These are phyloP conservation scores for Phenganax stokvisi DNA, from an alignment of 92 coral and sea anemone genomes.

Conservation along the genomic window DNA sequence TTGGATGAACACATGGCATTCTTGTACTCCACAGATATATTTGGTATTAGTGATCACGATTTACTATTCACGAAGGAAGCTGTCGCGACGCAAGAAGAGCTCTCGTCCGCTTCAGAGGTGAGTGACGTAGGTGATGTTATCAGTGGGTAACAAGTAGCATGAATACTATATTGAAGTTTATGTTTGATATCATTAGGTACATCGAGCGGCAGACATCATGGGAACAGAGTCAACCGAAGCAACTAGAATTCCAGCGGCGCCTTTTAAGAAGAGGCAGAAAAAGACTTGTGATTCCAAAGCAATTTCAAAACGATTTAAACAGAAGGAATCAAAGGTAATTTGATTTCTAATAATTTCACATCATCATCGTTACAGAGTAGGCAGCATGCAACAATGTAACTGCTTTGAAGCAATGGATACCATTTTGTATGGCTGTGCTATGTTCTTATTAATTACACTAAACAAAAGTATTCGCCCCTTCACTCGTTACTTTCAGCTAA, in stretches of 20 bases:
- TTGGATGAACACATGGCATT: slow-evolving; percentile 71
- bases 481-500: background rate
- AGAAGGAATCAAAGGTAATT: slow-evolving; percentile 28
- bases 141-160: background rate
- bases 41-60: slow-evolving; percentile 90
- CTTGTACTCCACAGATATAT: slow-evolving; percentile 61
- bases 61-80: slow-evolving; percentile 84
- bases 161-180: background rate
- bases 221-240: slow-evolving; percentile 34
- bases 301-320: slow-evolving; percentile 66
- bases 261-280: slow-evolving; percentile 55
- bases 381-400: too few species aligned
- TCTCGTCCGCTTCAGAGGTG: slow-evolving; percentile 33
- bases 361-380: background rate
- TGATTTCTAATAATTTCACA: background rate
- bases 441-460: too few species aligned
- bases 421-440: too few species aligned
- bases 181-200: slow-evolving; percentile 7
- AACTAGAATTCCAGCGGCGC: background rate
- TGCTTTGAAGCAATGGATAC: too few species aligned
- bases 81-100: slow-evolving; percentile 70
- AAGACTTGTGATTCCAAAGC: slow-evolving; percentile 49
- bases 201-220: slow-evolving; percentile 38
- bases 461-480: too few species aligned
- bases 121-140: slow-evolving; percentile 60